phyloP scores from a whole-genome alignment of 2,797 vertebrate species.

The Anisognathus igniventris region DNA sequence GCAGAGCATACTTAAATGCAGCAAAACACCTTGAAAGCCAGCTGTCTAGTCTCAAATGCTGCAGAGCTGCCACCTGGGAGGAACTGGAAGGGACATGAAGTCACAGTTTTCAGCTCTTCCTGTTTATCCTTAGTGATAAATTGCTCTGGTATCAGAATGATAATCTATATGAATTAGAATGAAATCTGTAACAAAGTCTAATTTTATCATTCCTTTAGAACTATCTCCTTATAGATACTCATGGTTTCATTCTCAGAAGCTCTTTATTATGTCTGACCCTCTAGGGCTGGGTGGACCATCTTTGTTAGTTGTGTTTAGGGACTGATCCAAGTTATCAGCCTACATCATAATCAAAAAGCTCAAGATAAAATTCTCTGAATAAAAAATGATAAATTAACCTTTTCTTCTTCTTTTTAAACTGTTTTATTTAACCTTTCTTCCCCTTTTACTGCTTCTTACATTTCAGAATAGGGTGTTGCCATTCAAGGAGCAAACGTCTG shows the following conservation, averaged over 20 bases:
- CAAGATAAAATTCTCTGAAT: not conserved
- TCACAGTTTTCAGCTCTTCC: not conserved
- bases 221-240: not conserved
- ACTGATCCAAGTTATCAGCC: not conserved
- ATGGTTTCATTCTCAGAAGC: not conserved
- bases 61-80: not conserved
- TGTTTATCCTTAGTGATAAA: not conserved
- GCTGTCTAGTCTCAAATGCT: not conserved
- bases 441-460: not conserved
- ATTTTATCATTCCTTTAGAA: not conserved
- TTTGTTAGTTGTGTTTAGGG: not conserved
- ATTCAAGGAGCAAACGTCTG: not conserved
- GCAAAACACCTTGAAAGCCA: not conserved
- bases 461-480: not conserved
- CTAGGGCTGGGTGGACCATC: not conserved
- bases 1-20: not conserved
- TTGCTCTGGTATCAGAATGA: not conserved
- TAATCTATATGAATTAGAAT: not conserved
- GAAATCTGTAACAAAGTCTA: not conserved
- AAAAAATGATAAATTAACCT: not conserved
- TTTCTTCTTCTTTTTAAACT: not conserved
- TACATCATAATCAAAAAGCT: not conserved
- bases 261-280: not conserved
- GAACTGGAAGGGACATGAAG: not conserved
- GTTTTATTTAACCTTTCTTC: not conserved